These are phyloP conservation scores for Plotosus lineatus DNA, from an alignment of 2,113 vertebrate genomes.

Conservation along the genomic window DNA sequence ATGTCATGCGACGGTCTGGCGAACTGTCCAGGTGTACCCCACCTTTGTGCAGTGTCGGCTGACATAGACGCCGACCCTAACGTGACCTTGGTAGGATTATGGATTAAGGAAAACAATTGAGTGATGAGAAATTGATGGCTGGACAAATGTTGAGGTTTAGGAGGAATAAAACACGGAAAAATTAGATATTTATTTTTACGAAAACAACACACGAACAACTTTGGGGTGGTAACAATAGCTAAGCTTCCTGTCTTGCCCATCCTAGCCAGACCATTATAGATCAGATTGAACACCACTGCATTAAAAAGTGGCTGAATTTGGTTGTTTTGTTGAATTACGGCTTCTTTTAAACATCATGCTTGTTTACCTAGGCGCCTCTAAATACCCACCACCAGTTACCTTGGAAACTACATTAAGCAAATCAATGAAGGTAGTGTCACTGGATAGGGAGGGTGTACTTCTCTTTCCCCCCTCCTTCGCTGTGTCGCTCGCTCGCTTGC, in stretches of 20 bases:
- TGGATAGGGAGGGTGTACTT: conserved; percentile 73
- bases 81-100: no score
- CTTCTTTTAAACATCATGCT: conserved; percentile 23
- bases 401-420: conserved; percentile 80
- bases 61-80: no score
- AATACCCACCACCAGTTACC: conserved; percentile 74
- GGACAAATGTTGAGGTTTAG: background rate
- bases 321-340: background rate
- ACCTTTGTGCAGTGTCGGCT: no score
- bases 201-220: background rate
- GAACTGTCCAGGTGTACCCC: no score
- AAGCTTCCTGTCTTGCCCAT: background rate
- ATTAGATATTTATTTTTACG: background rate
- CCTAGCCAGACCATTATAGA: background rate
- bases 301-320: background rate
- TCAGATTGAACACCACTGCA: background rate
- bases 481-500: conserved; percentile 36
- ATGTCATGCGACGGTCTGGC: no score
- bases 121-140: background rate
- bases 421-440: conserved; percentile 81
- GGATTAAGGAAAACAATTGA: no score
- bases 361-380: conserved; percentile 67
- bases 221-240: background rate
- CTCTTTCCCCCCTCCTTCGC: conserved; percentile 50
- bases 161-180: background rate